Percentiles rank a stretch among this genome's conserved stretches.
phyloP scores from a whole-genome alignment of 1,140 invertebrate genomes.

The Penaeus indicus region DNA sequence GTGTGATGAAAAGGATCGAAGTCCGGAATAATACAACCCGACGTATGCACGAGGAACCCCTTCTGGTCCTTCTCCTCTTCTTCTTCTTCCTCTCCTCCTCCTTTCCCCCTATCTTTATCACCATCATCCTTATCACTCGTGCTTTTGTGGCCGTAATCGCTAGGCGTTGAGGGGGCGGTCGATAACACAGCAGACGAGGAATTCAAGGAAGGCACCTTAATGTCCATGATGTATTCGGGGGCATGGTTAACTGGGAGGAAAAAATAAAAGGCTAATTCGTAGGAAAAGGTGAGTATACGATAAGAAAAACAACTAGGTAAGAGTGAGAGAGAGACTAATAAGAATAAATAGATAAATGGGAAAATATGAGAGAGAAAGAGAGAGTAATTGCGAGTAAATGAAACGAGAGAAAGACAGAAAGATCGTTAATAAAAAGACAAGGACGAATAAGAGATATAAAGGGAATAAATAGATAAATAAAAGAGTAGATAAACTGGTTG shows the following conservation, averaged over 20 bases:
- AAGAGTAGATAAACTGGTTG: not conserved
- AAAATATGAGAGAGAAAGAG: not conserved
- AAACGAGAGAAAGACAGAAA: constrained; percentile 13
- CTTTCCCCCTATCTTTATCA: not conserved
- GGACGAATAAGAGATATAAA: not conserved
- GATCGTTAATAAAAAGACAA: not conserved
- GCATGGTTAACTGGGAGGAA: constrained; percentile 30
- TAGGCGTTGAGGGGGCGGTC: not conserved
- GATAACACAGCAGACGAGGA: constrained; percentile 4
- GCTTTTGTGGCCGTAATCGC: not conserved
- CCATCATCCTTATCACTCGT: not conserved
- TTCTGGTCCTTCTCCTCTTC: constrained; percentile 18
- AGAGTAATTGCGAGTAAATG: not conserved
- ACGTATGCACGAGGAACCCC: constrained; percentile 79
- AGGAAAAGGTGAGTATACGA: not conserved
- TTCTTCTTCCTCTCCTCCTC: not conserved
- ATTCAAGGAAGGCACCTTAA: constrained; percentile 45
- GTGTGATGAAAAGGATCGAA: constrained; percentile 81
- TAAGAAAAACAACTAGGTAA: not conserved
- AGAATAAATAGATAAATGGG: not conserved
- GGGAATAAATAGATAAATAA: not conserved
- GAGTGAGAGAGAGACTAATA: not conserved
- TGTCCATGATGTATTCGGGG: constrained; percentile 49
- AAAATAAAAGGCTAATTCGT: not conserved
- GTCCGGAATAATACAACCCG: constrained; percentile 84